A percentile compares a stretch with the other conserved stretches of the same genome.
phyloP scores from a whole-genome alignment of 30 jellyfish, hydroid and myxozoan species.

The Nemopilema nomurai region DNA sequence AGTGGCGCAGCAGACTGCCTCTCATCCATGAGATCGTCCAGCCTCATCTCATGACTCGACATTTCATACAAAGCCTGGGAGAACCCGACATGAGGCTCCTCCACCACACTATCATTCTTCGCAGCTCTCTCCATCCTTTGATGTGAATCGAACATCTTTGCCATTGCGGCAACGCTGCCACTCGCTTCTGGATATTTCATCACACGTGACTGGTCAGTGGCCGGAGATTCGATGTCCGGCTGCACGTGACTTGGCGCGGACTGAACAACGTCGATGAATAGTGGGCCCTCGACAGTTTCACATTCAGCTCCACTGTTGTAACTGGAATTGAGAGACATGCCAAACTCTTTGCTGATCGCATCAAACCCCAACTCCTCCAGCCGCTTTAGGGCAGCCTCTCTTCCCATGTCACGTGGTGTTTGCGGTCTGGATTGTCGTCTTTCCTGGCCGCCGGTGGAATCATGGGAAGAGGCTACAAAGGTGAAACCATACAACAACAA shows the following conservation, averaged over 20 bases:
- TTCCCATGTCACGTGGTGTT: conserved; percentile 62
- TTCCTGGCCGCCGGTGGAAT: conserved; percentile 25
- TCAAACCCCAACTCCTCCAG: conserved; percentile 73
- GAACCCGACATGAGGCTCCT: conserved; percentile 36
- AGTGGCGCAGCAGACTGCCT: neutral
- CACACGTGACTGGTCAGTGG: neutral
- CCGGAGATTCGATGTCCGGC: neutral
- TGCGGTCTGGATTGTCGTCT: conserved; percentile 15
- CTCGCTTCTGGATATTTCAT: neutral
- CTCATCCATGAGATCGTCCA: conserved; percentile 52
- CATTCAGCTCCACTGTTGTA: neutral
- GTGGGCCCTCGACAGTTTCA: conserved; percentile 1
- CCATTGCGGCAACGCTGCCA: neutral
- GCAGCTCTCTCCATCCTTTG: neutral
- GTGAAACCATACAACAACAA: neutral
- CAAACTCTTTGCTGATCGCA: conserved; percentile 56
- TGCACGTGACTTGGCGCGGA: neutral
- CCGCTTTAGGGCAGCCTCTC: conserved; percentile 57
- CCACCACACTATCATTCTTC: conserved; percentile 12
- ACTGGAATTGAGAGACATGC: neutral
- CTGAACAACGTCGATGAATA: neutral
- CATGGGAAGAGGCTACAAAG: conserved; percentile 22
- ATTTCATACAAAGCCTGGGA: conserved; percentile 6
- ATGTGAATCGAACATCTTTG: conserved; percentile 2
- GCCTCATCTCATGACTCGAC: conserved; percentile 51